Base-by-base conservation (phyloP, 1,140 invertebrate genomes). In the Zophobas morio region DNA sequence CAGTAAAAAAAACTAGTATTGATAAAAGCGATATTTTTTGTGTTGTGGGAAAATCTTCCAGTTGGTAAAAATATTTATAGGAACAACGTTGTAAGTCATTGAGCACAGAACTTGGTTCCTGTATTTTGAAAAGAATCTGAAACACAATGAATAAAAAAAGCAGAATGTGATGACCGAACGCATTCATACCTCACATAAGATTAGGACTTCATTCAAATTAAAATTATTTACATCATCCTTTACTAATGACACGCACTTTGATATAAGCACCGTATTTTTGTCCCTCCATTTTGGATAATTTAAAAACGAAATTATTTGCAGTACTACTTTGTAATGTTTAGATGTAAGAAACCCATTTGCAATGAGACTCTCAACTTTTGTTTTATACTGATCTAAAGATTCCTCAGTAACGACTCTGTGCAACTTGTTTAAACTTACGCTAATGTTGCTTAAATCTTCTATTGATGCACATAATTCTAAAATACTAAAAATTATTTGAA, bases 61-160 rank as follows among this genome's bases (percentile, higher is more conserved):
- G 57, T 56, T 82, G 78, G 34, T 81, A 77, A 5, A 84, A 60
- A 47, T 79, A 77, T 80, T 81, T 82, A 6, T 80, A 79, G 0
- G 81, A 79, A 47, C 71, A 76, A 54, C 84, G 81, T 80, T 85
- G 84, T 0, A 85, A 78, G 47, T 77, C 78, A 57, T 80, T 83
- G 6, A 84, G 70, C 6, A 82, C 77, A 37, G 81, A 78, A 0
- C 82, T 83, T 0, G 84, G 84, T 80, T 85, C 84, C 76, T 85
- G 82, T 32, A 51, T 85, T 82, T 84, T 85, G 73, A 82, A 80
- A 53, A 85, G 81, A 71, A 84, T 63, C 81, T 84, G 42, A 34
- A 81, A 83, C 60, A 83, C 60, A 8, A 76, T 35, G 20, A 56
- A 56, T 36, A 34, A 47, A 8, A 73, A 72, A 8, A n/a, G 36